Conservation (phyloP, 1,140 invertebrate genomes). For the Akabosia matsudoensis region DNA sequence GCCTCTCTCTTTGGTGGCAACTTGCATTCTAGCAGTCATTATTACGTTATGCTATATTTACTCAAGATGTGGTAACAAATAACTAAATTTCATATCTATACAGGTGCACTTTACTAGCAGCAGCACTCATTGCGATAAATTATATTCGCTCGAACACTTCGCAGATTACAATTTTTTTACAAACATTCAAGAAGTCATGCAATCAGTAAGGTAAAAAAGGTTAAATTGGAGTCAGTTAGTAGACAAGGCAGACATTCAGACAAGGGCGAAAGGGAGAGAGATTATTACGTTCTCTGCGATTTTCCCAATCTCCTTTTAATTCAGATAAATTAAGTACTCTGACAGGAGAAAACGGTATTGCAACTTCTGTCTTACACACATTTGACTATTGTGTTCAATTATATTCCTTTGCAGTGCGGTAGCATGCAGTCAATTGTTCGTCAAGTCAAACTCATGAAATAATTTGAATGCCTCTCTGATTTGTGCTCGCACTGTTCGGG, state of each 20-base stretch:
- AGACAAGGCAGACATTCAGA: background rate
- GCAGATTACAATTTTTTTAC: background rate
- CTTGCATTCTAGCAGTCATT: no score
- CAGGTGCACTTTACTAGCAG: no score
- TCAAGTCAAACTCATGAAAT: background rate
- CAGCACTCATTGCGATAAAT: no score
- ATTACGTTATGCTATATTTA: no score
- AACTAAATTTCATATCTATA: no score
- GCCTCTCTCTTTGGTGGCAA: no score
- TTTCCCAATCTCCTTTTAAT: conserved; percentile 19
- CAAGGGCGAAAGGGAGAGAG: background rate
- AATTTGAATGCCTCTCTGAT: background rate
- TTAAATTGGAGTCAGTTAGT: conserved; percentile 15
- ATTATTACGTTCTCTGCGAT: background rate
- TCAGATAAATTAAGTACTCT: conserved; percentile 17
- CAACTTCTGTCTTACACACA: conserved; percentile 13
- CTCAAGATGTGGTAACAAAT: no score
- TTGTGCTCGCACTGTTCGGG: background rate
- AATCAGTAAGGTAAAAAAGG: background rate
- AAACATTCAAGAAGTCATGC: background rate
- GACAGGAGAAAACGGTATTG: conserved; percentile 22
- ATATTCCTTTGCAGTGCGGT: background rate
- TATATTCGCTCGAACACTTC: background rate
- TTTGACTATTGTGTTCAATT: background rate
- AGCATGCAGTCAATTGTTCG: background rate